These are phyloP conservation scores for Seriola dumerili DNA, from an alignment of 2,113 vertebrate species.

Conservation along the genomic window DNA sequence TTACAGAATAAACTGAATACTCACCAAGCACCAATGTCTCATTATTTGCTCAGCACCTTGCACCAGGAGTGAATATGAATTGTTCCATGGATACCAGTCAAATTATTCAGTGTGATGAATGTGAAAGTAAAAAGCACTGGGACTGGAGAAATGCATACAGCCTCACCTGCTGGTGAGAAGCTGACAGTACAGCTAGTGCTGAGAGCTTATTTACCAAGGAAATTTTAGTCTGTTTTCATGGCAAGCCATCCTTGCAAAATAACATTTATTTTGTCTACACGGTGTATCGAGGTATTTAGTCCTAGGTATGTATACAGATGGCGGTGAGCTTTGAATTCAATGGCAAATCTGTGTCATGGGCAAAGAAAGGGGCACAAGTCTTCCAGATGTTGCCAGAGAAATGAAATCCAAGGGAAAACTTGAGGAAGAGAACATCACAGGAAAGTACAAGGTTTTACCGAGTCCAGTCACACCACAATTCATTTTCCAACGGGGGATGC, in stretches of 20 bases:
- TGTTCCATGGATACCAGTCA: constrained; percentile 6
- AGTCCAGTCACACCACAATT: neutral
- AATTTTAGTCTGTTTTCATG: constrained; percentile 5
- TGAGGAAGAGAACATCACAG: neutral
- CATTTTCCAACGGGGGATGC: neutral
- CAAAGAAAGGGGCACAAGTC: neutral
- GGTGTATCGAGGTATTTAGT: neutral
- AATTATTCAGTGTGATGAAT: constrained; percentile 41
- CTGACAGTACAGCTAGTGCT: constrained; percentile 17
- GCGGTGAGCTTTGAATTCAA: neutral
- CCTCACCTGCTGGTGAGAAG: constrained; percentile 67
- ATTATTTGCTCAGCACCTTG: constrained; percentile 38
- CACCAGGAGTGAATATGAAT: constrained; percentile 31
- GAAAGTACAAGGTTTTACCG: neutral
- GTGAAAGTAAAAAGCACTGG: neutral
- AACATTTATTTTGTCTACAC: constrained; percentile 30
- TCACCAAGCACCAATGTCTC: constrained; percentile 72
- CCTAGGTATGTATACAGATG: constrained; percentile 21
- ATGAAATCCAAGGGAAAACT: neutral
- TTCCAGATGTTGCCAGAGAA: constrained; percentile 14
- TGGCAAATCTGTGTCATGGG: constrained; percentile 1
- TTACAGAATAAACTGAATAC: constrained; percentile 88
- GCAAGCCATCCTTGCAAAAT: neutral
- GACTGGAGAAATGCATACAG: constrained; percentile 35
- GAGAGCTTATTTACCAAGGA: neutral